phyloP scores from a whole-genome alignment of 2,888 invertebrate species.

The Scaptodrosophila latifasciaeformis region DNA sequence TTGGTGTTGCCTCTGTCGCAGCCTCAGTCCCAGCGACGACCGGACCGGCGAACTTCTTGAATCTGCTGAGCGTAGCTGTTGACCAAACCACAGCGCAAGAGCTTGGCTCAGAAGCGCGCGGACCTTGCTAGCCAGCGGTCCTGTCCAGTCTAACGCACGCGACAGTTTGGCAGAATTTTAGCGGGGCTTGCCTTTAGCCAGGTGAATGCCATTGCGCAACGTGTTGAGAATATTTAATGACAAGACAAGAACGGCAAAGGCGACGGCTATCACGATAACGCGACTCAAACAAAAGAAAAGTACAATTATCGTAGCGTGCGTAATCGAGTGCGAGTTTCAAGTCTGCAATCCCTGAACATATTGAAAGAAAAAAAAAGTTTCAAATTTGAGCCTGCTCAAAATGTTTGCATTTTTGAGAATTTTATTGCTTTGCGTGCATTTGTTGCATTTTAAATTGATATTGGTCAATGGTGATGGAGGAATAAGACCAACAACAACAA shows the following conservation, averaged over 20 bases:
- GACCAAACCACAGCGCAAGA: conserved; percentile 54
- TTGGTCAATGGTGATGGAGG: conserved; percentile 41
- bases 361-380: conserved; percentile 23
- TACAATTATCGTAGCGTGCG: conserved; percentile 29
- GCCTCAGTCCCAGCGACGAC: neutral
- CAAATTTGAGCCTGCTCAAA: conserved; percentile 25
- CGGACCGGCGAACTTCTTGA: no score
- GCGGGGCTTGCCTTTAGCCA: conserved; percentile 41
- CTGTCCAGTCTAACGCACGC: conserved; percentile 47
- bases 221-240: conserved; percentile 49
- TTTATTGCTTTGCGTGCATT: conserved; percentile 62
- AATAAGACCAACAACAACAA: conserved; percentile 21
- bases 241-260: neutral
- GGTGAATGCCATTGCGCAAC: conserved; percentile 62
- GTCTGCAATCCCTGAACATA: conserved; percentile 39
- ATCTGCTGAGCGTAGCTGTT: conserved; percentile 56
- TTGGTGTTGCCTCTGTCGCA: conserved; percentile 1
- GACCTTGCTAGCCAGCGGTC: conserved; percentile 55
- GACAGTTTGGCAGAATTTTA: conserved; percentile 25
- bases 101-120: conserved; percentile 61
- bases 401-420: conserved; percentile 54
- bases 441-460: conserved; percentile 59
- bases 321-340: conserved; percentile 40
- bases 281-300: conserved; percentile 1
- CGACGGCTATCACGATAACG: no score